phyloP scores from a whole-genome alignment of 2,888 invertebrate species.

The Habrosyne pyritoides region DNA sequence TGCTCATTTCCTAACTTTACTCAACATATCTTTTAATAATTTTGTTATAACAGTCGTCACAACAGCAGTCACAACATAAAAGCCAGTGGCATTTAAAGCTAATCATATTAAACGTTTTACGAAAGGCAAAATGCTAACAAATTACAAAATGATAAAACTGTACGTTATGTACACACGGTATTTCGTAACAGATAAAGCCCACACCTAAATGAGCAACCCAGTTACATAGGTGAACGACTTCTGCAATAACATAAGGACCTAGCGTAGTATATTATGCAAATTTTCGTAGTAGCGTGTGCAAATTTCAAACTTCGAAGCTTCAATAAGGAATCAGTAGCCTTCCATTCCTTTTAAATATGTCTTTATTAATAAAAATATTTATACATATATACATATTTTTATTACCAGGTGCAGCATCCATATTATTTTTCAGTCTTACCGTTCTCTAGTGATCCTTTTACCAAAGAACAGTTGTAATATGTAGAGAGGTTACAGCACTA shows the following conservation, averaged over 20 bases:
- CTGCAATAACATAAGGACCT: constrained; percentile 35
- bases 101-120: constrained; percentile 5
- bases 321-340: background rate
- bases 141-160: constrained; percentile 11
- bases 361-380: too few relatives aligned
- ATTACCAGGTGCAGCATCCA: too few relatives aligned
- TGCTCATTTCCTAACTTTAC: background rate
- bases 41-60: background rate
- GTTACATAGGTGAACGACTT: constrained; percentile 53
- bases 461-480: too few relatives aligned
- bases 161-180: constrained; percentile 13
- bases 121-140: constrained; percentile 4
- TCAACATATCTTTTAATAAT: background rate
- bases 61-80: background rate
- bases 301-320: background rate
- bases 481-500: too few relatives aligned
- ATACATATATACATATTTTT: too few relatives aligned
- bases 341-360: too few relatives aligned
- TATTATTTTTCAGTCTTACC: too few relatives aligned
- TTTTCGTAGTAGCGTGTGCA: constrained; percentile 4
- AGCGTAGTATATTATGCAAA: constrained; percentile 14
- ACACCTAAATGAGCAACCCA: constrained; percentile 45
- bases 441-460: too few relatives aligned
- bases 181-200: constrained; percentile 43
- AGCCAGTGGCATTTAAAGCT: background rate